These are phyloP conservation scores for Diadumene lineata DNA, from an alignment of 92 coral and sea anemone genomes.

Conservation along the genomic window DNA sequence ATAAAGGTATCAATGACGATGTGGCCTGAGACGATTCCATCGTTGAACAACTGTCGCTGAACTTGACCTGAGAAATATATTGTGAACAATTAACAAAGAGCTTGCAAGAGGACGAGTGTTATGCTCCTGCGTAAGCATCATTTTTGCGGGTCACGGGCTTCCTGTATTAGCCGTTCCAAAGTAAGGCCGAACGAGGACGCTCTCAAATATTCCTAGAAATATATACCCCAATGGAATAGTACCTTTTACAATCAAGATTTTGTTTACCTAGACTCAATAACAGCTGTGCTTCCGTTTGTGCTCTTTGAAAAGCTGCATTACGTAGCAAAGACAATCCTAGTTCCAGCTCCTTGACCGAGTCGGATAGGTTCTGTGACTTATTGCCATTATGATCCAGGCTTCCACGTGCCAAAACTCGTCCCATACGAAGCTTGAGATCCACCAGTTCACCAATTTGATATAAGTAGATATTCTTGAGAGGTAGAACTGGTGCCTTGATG, in stretches of 20 bases:
- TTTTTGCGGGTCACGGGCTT: no score
- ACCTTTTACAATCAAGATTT: no score
- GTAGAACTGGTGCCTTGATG: constrained; percentile 52
- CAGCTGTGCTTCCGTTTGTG: constrained; percentile 80
- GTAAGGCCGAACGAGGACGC: no score
- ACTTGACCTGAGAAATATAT: constrained; percentile 65
- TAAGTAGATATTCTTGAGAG: constrained; percentile 67
- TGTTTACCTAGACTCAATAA: constrained; percentile 75
- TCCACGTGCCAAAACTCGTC: constrained; percentile 42
- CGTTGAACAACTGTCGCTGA: constrained; percentile 64
- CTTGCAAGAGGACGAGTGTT: no score
- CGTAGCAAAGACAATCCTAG: constrained; percentile 66
- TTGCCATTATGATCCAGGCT: constrained; percentile 38
- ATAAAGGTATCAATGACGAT: constrained; percentile 51
- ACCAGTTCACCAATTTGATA: constrained; percentile 57
- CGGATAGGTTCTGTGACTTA: constrained; percentile 36
- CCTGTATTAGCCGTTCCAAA: no score
- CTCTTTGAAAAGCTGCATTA: constrained; percentile 53
- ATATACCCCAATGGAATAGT: no score
- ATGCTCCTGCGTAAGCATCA: no score
- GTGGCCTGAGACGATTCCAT: constrained; percentile 44
- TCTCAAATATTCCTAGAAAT: no score
- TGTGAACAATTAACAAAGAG: no score
- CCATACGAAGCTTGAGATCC: constrained; percentile 83
- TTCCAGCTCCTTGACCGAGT: constrained; percentile 67